Evolutionary conservation across 2,113 vertebrate species (phyloP), one percentile per base, ranked within the genome.

Genomic region (Andinoacara biseriatus): DNA sequence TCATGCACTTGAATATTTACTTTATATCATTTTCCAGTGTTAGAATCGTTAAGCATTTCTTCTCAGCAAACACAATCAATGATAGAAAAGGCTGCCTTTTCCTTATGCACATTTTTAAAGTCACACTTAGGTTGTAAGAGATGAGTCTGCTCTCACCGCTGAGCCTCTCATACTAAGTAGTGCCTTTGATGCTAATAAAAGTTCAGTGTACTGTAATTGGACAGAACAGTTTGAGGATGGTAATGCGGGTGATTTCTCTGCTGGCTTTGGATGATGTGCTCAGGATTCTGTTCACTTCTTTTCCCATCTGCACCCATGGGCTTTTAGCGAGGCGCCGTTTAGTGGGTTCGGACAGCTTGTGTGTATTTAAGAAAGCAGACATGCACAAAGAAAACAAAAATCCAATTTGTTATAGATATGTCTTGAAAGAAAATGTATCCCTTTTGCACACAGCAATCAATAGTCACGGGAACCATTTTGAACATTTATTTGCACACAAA

Each of bases 191-290:
- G 78, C 74, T 72, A 74, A 80, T 84, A 77, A 65, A 80, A 78
- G 56, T 46, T 72, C 54, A 33, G 72, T 14, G 38, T 59, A 80
- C 87, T 65, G 69, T 91, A 90, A 93, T 87, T 91, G 87, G 79
- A 78, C 56, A 52, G 69, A 90, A 65, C 60, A 86, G 89, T 56
- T 26, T 33, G 59, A 86, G 59, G 82, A 85, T 43, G 58, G 77
- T 83, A 88, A 85, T 80, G 54, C 82, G 59, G 63, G 81, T 5
- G 46, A 87, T 86, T 89, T 82, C 84, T 89, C 76, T 40, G 79
- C 58, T 61, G 84, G 84, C 56, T 85, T 46, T 58, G 26, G 80
- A 61, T 52, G 81, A 67, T 60, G 59, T 72, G 59, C 43, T 82
- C 35, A 2, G 63, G 62, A 85, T 91, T 93, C 84, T 75, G 81